Conservation (phyloP, 1,140 invertebrate genomes). For the Drosophila pachea region DNA sequence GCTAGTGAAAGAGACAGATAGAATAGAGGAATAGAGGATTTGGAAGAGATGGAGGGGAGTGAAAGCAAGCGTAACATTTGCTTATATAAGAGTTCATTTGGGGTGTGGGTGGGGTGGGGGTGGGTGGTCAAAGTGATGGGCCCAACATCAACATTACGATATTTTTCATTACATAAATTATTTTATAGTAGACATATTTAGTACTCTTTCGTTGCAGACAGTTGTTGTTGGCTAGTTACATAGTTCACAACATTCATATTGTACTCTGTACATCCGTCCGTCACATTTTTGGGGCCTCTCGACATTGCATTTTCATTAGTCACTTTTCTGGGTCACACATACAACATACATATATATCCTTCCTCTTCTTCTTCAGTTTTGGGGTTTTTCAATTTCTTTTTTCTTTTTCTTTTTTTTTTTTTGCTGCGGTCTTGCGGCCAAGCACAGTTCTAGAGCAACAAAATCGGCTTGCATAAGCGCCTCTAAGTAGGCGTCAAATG, state of each 20-base stretch:
- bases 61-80: slow-evolving; percentile 39
- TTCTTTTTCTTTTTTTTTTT: too few species aligned
- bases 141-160: slow-evolving; percentile 79
- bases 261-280: slow-evolving; percentile 76
- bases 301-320: slow-evolving; percentile 16
- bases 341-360: slow-evolving; percentile 24
- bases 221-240: slow-evolving; percentile 60
- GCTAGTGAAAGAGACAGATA: slow-evolving; percentile 14
- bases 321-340: slow-evolving; percentile 63
- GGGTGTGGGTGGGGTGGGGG: slow-evolving; percentile 2
- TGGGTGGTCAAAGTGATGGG: slow-evolving; percentile 57
- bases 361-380: too few species aligned
- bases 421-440: too few species aligned
- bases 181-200: slow-evolving; percentile 78
- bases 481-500: slow-evolving; percentile 66
- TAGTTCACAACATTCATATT: slow-evolving; percentile 65
- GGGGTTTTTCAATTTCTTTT: too few species aligned
- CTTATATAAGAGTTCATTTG: slow-evolving; percentile 20
- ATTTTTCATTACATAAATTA: slow-evolving; percentile 79
- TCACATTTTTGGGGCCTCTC: slow-evolving; percentile 53
- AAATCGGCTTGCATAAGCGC: slow-evolving; percentile 67
- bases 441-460: slow-evolving; percentile 47
- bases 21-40: slow-evolving; percentile 22
- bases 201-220: slow-evolving; percentile 61
- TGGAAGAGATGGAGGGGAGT: slow-evolving; percentile 3